A percentile compares a stretch with the other conserved stretches of the same genome.
phyloP scores from a whole-genome alignment of 2,113 vertebrate genomes.

The Symphodus melops region DNA sequence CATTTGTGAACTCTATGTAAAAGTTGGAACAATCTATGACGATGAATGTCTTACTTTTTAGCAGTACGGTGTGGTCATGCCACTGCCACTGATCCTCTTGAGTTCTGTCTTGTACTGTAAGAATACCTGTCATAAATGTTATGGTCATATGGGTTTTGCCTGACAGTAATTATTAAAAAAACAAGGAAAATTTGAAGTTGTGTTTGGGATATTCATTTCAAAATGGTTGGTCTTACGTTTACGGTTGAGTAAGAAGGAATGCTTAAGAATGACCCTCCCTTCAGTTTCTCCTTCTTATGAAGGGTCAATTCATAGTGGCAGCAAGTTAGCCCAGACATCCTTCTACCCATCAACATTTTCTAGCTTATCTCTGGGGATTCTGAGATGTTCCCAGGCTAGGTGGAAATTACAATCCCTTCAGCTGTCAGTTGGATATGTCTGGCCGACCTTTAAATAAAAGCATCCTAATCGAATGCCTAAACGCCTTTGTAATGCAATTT shows the following conservation, averaged over 20 bases:
- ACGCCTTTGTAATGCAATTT: no score
- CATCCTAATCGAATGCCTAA: no score
- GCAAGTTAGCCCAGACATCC: no score
- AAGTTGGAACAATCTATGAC: constrained; percentile 85
- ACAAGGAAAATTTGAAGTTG: constrained; percentile 45
- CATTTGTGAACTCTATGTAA: constrained; percentile 78
- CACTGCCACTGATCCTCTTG: constrained; percentile 66
- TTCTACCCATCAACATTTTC: no score
- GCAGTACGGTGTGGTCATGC: constrained; percentile 72
- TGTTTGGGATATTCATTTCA: not conserved
- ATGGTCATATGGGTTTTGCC: constrained; percentile 81
- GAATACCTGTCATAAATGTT: constrained; percentile 84
- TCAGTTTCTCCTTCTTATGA: no score
- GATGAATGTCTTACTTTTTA: constrained; percentile 85
- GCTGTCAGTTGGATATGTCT: no score
- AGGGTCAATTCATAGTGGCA: no score
- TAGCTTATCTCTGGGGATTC: no score
- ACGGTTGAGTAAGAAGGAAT: not conserved
- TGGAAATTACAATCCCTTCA: no score
- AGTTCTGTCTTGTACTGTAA: constrained; percentile 84
- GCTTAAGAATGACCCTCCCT: not conserved
- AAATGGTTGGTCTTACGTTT: not conserved
- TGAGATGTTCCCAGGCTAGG: no score
- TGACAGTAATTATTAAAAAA: constrained; percentile 84
- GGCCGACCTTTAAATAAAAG: no score